Evolutionary conservation across 2,113 vertebrate species (phyloP), one percentile per base, ranked within the genome.

Genomic region (Proteles cristata): DNA sequence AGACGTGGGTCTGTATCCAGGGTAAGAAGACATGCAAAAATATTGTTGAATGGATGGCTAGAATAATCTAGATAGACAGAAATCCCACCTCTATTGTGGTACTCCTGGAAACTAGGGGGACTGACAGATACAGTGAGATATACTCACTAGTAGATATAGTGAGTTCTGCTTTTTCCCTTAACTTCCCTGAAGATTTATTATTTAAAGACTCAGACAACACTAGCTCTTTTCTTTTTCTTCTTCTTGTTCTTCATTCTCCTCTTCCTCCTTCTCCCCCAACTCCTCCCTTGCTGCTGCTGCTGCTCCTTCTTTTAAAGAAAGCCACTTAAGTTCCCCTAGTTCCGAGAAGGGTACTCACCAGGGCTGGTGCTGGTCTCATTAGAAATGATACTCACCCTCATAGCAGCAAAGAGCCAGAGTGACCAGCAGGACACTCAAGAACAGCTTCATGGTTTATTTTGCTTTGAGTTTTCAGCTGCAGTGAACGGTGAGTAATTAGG

Each of bases 331-430:
- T 31, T 58, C 17, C 6, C 9, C 26, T 26, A 14, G 8, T 53
- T 82, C 23, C 17, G 31, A 45, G 35, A 74, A 26, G 26, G 5
- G 2, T 39, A 17, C 43, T 71, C 12, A 43, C 31, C n/a, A 26
- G 61, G 25, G 35, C 23, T 28, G 11, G 3, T 35, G 25, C 48
- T 43, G 66, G 25, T 69, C 50, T 48, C 1, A 12, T 28, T 31
- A n/a, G 31, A 26, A 74, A 23, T 16, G 23, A 35, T n/a, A 94
- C 96, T 98, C 66, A 97, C 97, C 81, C 16, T 89, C 28, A 31
- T 61, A 93, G 92, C 58, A 97, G 95, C 17, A 71, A 82, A 97
- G 12, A 55, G 84, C 58, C 94, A 97, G 65, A 12, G 33, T 58
- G 88, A 96, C 48, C 80, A 97, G 69, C 19, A 97, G 55, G 61